Conservation (phyloP, 2,888 invertebrate species). For the Drosophila nigritarsus region DNA sequence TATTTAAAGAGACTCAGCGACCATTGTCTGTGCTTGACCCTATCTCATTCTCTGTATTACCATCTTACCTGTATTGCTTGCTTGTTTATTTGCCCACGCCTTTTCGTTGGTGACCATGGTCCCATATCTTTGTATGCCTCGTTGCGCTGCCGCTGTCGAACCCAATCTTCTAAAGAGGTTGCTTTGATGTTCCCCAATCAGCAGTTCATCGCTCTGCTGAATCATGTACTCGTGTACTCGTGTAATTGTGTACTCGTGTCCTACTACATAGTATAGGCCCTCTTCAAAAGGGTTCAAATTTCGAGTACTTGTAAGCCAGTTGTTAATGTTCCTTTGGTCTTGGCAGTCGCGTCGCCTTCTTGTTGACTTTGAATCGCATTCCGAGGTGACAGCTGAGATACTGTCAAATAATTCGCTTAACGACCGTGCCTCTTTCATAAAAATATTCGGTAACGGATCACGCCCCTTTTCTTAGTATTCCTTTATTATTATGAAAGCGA, state of each 20-base stretch:
- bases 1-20: constrained; percentile 63
- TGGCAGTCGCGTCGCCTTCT: constrained; percentile 4
- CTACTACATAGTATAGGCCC: constrained; percentile 1
- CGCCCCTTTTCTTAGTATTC: not conserved
- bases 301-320: constrained; percentile 2
- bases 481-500: no score
- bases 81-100: constrained; percentile 47
- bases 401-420: not conserved
- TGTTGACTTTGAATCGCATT: constrained; percentile 17
- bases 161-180: constrained; percentile 52
- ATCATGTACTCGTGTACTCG: constrained; percentile 23
- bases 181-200: constrained; percentile 73
- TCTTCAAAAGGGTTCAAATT: constrained; percentile 9
- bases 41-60: constrained; percentile 1
- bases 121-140: constrained; percentile 21
- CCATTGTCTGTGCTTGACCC: constrained; percentile 72
- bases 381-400: constrained; percentile 17
- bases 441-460: not conserved
- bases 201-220: constrained; percentile 65
- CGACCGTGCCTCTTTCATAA: not conserved
- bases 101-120: constrained; percentile 32
- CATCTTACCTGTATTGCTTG: constrained; percentile 10
- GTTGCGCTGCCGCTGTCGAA: constrained; percentile 37
- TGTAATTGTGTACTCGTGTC: constrained; percentile 13
- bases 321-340: constrained; percentile 24